Evolutionary conservation across 2,888 invertebrate species (phyloP), one percentile per base, ranked within the genome.

Genomic region (Pammene aurita): DNA sequence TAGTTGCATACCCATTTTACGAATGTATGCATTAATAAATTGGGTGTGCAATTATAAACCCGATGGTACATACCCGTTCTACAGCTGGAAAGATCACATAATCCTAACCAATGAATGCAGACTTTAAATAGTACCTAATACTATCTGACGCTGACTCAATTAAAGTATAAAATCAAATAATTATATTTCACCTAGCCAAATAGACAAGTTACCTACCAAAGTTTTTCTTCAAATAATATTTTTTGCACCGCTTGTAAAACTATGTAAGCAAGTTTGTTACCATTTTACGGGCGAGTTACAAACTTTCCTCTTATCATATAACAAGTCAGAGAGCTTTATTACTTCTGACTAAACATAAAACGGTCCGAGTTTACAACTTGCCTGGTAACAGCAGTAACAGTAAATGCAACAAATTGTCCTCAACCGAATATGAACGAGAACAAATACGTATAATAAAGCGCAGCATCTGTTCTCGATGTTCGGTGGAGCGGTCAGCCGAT

Each of bases 201-300:
- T 16, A 16, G 9, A 48, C 7, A 26, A 26, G 26, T 26, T 26
- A 52, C 11, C 50, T 18, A 42, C 26, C 56, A 16, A 14, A 14
- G 14, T 38, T 18, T 18, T 26, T 52, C 0, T 50, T 4, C 2
- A 16, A 11, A 10, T 58, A 4, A 60, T 38, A 61, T 41, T 68
- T 68, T 50, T 52, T n/a, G 7, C 13, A 18, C 57, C 13, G 35
- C 57, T 63, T 50, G 63, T 57, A 41, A 48, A 63, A 63, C 41
- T 16, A 48, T 52, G 48, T 56, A 16, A 57, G 57, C 44, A 68
- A 68, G 67, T 68, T 68, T 57, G 63, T 68, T 57, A 63, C 52
- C 63, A 68, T 68, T 68, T 68, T 63, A 68, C 50, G 67, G 57
- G 42, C 11, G 16, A 52, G 50, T 42, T 14, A 57, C n/a, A 63